A percentile compares a stretch with the other conserved stretches of the same genome.
Conservation (phyloP, 1,140 invertebrate genomes). For the Drosophila kurseongensis region DNA sequence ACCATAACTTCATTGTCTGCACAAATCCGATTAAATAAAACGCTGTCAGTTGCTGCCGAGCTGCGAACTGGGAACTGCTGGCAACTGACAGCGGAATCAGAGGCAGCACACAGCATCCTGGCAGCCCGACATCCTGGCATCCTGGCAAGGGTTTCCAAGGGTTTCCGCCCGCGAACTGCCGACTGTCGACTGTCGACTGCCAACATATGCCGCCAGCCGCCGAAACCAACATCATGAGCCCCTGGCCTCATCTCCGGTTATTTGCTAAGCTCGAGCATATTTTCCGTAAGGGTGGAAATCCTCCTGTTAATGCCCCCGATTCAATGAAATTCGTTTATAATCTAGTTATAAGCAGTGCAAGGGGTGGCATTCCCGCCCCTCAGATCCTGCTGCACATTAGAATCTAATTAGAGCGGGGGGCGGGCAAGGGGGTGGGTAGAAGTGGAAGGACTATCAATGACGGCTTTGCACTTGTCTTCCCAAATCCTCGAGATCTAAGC, state of each 20-base stretch:
- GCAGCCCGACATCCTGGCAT: conserved; percentile 49
- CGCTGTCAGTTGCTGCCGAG: conserved; percentile 56
- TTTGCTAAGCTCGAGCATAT: conserved; percentile 46
- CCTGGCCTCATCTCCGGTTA: neutral
- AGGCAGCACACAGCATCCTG: conserved; percentile 77
- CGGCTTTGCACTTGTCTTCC: conserved; percentile 72
- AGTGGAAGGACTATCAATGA: conserved; percentile 65
- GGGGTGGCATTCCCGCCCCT: conserved; percentile 22
- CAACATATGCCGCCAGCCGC: conserved; percentile 79
- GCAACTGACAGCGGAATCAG: conserved; percentile 42
- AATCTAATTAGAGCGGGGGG: conserved; percentile 71
- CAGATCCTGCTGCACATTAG: conserved; percentile 66
- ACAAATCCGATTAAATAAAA: conserved; percentile 81
- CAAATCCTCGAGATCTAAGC: conserved; percentile 61
- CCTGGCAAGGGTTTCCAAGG: conserved; percentile 62
- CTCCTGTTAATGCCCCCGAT: conserved; percentile 36
- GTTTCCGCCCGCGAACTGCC: conserved; percentile 47
- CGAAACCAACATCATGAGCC: conserved; percentile 62
- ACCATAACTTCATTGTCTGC: conserved; percentile 73
- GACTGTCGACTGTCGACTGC: conserved; percentile 44
- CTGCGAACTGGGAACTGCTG: conserved; percentile 38
- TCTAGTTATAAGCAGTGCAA: conserved; percentile 70
- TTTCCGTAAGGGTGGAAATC: conserved; percentile 56
- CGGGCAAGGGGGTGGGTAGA: conserved; percentile 37
- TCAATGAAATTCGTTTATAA: conserved; percentile 77